Conservation (phyloP, 2,888 invertebrate genomes). For the Cenopis cana region DNA sequence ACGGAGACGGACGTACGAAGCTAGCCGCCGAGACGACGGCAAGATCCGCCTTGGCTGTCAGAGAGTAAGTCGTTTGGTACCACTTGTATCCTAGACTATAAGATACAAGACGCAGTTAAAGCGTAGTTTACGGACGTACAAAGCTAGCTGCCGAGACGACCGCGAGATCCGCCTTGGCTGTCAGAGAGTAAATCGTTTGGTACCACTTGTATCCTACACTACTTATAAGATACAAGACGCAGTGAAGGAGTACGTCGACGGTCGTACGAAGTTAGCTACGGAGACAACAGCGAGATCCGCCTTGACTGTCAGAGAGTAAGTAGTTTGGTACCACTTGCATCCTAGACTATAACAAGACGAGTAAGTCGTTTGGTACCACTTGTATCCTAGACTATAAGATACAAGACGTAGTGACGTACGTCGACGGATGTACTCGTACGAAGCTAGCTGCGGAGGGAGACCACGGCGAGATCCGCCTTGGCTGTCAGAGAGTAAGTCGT, state of each 20-base stretch:
- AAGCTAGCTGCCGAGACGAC: too few relatives aligned
- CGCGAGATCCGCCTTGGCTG: constrained; percentile 52
- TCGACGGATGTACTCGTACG: constrained; percentile 59
- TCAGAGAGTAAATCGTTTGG: constrained; percentile 65
- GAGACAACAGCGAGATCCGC: too few relatives aligned
- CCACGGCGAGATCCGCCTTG: constrained; percentile 58
- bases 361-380: constrained; percentile 56
- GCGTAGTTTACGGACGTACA: too few relatives aligned
- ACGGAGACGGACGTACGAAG: constrained; percentile 58
- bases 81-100: constrained; percentile 60
- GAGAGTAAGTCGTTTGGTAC: constrained; percentile 63
- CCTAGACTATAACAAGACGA: constrained; percentile 62
- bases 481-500: constrained; percentile 67
- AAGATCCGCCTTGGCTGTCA: constrained; percentile 57
- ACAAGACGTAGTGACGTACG: constrained; percentile 58
- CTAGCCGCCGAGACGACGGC: constrained; percentile 61
- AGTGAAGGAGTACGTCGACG: too few relatives aligned
- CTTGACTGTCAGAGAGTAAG: constrained; percentile 67
- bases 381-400: constrained; percentile 65
- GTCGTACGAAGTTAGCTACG: too few relatives aligned
- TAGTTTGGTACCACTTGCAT: constrained; percentile 49
- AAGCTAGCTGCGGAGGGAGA: constrained; percentile 58
- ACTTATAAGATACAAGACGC: constrained; percentile 58
- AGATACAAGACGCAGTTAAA: constrained; percentile 60
- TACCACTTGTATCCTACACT: constrained; percentile 56